These are phyloP conservation scores for Trichomycterus rosablanca DNA, from an alignment of 2,113 vertebrate species.

Conservation along the genomic window DNA sequence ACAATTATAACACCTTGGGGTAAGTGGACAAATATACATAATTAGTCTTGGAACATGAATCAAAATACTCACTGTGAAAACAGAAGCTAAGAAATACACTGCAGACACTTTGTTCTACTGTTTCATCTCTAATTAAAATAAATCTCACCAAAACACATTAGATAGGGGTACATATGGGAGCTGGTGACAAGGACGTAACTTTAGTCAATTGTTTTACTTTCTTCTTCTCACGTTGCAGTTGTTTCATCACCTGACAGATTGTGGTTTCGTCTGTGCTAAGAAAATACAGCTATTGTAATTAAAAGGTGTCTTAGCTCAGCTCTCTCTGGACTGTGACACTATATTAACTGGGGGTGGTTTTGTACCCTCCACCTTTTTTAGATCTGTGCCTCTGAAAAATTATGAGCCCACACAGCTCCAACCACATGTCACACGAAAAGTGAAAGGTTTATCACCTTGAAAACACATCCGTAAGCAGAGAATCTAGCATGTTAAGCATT, in stretches of 20 bases:
- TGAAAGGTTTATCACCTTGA: slow-evolving; percentile 69
- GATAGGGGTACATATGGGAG: slow-evolving; percentile 28
- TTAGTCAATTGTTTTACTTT: slow-evolving; percentile 29
- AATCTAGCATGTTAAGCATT: slow-evolving; percentile 52
- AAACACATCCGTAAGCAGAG: slow-evolving; percentile 65
- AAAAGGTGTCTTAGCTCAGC: slow-evolving; percentile 46
- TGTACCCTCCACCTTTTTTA: slow-evolving; percentile 45
- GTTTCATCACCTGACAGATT: slow-evolving; percentile 44
- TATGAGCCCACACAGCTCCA: slow-evolving; percentile 41
- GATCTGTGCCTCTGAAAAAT: slow-evolving; percentile 39
- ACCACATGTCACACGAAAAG: slow-evolving; percentile 59
- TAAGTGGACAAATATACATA: not conserved
- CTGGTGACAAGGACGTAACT: slow-evolving; percentile 35
- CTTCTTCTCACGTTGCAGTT: slow-evolving; percentile 39
- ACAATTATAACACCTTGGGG: not conserved
- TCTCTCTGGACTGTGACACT: slow-evolving; percentile 37
- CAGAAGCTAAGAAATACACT: not conserved
- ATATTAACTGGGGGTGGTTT: slow-evolving; percentile 42
- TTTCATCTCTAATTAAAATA: slow-evolving; percentile 19
- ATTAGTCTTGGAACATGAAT: slow-evolving; percentile 1
- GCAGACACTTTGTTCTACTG: not conserved
- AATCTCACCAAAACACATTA: slow-evolving; percentile 1
- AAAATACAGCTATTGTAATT: slow-evolving; percentile 50
- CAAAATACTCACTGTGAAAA: slow-evolving; percentile 4
- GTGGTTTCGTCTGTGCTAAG: slow-evolving; percentile 38